phyloP scores from a whole-genome alignment of 2,888 invertebrate genomes.

The Agonopterix alstromeriana region DNA sequence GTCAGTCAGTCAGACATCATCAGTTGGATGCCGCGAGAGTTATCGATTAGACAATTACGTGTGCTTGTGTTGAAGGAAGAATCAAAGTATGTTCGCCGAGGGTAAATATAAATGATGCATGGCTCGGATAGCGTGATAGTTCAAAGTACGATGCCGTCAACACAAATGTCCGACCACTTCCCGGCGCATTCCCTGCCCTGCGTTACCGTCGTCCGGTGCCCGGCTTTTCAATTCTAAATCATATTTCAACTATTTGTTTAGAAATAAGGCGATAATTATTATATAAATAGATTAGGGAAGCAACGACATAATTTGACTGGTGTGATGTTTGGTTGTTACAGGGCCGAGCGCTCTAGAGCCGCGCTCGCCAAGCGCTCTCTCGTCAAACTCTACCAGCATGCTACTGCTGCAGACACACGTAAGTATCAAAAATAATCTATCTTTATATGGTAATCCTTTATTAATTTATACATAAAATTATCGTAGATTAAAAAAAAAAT shows the following conservation, averaged over 20 bases:
- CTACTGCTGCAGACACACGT: constrained; percentile 96
- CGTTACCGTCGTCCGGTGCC: constrained; percentile 25
- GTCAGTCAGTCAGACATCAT: constrained; percentile 37
- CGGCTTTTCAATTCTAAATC: not conserved
- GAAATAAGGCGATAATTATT: not conserved
- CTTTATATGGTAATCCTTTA: not conserved
- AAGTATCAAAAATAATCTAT: constrained; percentile 36
- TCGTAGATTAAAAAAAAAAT: too few relatives aligned
- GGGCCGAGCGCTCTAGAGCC: constrained; percentile 76
- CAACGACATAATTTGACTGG: not conserved
- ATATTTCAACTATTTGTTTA: not conserved
- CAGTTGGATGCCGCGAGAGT: constrained; percentile 28
- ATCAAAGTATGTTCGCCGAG: constrained; percentile 74
- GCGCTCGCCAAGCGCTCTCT: constrained; percentile 75
- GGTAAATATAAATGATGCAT: constrained; percentile 77
- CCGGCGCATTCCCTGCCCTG: constrained; percentile 43
- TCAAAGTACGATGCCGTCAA: constrained; percentile 63
- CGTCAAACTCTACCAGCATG: constrained; percentile 87
- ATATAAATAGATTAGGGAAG: not conserved
- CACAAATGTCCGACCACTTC: constrained; percentile 39
- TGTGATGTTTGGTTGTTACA: constrained; percentile 52
- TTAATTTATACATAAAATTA: not conserved
- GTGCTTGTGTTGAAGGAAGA: constrained; percentile 61
- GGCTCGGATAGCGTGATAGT: constrained; percentile 78
- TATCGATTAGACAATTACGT: constrained; percentile 64